Evolutionary conservation across 2,888 invertebrate genomes (phyloP), one percentile per base, ranked within the genome.

Genomic region (Synanthedon andrenaeformis): DNA sequence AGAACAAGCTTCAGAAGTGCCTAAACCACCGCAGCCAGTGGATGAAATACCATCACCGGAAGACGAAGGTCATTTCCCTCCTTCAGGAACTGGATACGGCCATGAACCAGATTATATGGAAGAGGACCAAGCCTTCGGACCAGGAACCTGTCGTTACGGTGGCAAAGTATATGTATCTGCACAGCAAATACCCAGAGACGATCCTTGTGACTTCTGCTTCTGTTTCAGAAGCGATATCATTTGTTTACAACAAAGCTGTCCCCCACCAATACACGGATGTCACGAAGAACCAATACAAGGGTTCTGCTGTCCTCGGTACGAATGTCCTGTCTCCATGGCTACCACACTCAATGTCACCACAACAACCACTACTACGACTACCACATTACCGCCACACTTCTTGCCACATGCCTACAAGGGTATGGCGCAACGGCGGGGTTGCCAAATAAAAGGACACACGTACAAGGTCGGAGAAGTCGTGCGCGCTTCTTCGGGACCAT

Each of bases 141-240:
- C 96, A 13, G 96, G 96, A 62, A 96, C 96, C 52, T 97, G 97
- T 70, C 90, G 96, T 66, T 97, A 96, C 67, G 95, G 96, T 55
- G 96, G 96, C 65, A 96, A 96, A 83, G 92, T 96, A 51, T 97
- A 96, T 77, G 95, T 96, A 49, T 96, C 96, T 2, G 97, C 97
- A 1, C 96, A 97, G 82, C 97, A 97, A 85, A 96, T 97, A 69
- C 96, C 96, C 48, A 90, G 97, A 64, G 96, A 96, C 65, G 96
- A 97, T 86, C 96, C 97, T 23, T 97, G 97, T 76, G 96, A 97
- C 75, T 97, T 97, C 89, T 97, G 97, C 82, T 97, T 97, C 92
- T 97, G 97, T 89, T 97, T 97, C 89, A 91, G 97, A 79, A 96
- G 96, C 76, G 96, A 97, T 73, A 97, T 97, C 66, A 97, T 97